Base-by-base conservation (phyloP, 2,113 vertebrate species). In the Canis aureus region DNA sequence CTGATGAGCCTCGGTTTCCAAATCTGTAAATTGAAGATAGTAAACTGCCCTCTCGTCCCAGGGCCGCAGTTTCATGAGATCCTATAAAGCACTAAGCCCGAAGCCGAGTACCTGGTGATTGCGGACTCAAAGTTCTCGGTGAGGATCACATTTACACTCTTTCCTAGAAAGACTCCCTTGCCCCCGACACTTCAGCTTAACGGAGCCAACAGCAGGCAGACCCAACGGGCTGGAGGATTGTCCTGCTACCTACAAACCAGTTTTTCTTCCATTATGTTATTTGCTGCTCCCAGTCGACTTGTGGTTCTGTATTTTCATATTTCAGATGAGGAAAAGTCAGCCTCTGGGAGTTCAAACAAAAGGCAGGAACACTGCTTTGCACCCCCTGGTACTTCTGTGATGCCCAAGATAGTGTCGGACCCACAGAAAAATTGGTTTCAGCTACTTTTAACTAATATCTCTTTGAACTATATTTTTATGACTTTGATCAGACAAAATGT, bases 401-500 rank as follows among this genome's bases (percentile, higher is more conserved):
- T 74, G 55, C n/a, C 55, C 73, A 89, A 89, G 20, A 84, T 20
- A 74, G 23, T 88, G 59, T 85, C 12, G 5, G 53, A 82, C 11
- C 35, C 6, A 73, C 8, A 19, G 12, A 19, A 82, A 96, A 76
- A 88, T 3, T 66, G 3, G 10, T 60, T 95, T 94, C 5, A 76
- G 38, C 32, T 88, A 15, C 62, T 94, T 97, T 95, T 76, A 90
- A 92, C 74, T 53, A 79, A 92, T 80, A 92, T 76, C n/a, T 3
- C 11, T 94, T 94, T 91, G 49, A 62, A 94, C 1, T 76, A 38
- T 79, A 60, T 66, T 92, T 92, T 94, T 91, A 62, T 93, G 66
- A 97, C 85, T 97, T 97, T 94, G 35, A 78, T 32, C 57, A 82
- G 23, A 79, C 32, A 94, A 88, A 89, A 89, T 66, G 35, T 76